Evolutionary conservation across 2,797 vertebrate genomes (phyloP).

Genomic region (Sebastes umbrosus): DNA sequence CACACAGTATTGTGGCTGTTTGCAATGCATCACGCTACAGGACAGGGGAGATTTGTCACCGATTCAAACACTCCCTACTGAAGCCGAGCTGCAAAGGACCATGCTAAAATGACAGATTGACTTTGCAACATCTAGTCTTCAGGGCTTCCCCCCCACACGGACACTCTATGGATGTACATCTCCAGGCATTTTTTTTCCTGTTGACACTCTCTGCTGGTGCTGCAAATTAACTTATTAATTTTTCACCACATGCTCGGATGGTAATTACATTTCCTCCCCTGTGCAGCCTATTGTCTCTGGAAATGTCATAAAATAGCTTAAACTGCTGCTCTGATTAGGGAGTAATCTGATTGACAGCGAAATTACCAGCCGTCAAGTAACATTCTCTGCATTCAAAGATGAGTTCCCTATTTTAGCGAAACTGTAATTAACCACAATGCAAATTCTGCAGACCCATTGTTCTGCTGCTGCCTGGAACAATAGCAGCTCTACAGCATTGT

Average conservation of each 20-base stretch:
- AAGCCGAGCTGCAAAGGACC: conserved; percentile 50
- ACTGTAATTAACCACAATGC: conserved; percentile 72
- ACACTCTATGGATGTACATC: conserved; percentile 58
- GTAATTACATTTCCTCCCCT: conserved; percentile 80
- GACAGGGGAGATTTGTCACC: conserved; percentile 71
- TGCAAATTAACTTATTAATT: conserved; percentile 81
- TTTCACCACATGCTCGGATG: conserved; percentile 78
- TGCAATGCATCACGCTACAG: conserved; percentile 63
- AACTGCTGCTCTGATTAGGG: conserved; percentile 77
- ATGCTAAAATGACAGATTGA: conserved; percentile 61
- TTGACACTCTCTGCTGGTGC: conserved; percentile 75
- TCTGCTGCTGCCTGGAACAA: conserved; percentile 52
- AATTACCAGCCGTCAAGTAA: conserved; percentile 76
- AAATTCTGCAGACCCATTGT: conserved; percentile 61
- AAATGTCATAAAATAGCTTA: conserved; percentile 80
- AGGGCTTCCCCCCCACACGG: conserved; percentile 60
- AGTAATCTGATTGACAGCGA: conserved; percentile 79
- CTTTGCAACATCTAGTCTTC: conserved; percentile 53
- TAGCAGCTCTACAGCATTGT: conserved; percentile 40
- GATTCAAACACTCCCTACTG: conserved; percentile 55
- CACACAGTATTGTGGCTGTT: conserved; percentile 56
- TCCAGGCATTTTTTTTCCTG: conserved; percentile 56
- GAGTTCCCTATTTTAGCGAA: conserved; percentile 56
- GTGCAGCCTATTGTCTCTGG: conserved; percentile 76
- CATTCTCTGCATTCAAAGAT: conserved; percentile 71